phyloP scores from a whole-genome alignment of 2,888 invertebrate genomes.

The Agrotis puta region DNA sequence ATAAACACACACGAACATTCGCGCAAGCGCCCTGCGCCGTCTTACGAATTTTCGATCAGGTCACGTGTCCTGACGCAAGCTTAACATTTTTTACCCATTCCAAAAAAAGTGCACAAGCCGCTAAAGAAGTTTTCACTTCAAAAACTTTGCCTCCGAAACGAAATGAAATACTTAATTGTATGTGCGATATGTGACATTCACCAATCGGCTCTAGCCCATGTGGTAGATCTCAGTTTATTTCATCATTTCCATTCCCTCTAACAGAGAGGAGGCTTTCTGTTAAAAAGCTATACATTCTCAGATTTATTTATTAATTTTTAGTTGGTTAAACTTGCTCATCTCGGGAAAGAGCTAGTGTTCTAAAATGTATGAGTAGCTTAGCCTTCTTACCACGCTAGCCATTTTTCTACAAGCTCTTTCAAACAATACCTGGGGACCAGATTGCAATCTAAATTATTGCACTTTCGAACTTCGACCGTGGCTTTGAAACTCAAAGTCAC shows the following conservation, averaged over 20 bases:
- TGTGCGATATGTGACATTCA: background rate
- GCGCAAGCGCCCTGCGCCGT: no score
- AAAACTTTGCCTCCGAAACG: no score
- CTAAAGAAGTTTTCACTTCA: no score
- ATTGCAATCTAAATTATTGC: conserved; percentile 7
- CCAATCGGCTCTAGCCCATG: background rate
- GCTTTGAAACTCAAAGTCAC: background rate
- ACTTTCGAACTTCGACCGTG: conserved; percentile 22
- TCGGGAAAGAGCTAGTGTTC: no score
- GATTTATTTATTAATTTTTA: background rate
- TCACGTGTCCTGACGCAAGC: no score
- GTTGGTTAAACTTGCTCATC: no score
- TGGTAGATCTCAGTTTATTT: background rate
- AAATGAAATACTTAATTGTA: no score
- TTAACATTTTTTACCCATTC: no score
- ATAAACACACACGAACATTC: no score
- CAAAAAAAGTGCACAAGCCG: no score
- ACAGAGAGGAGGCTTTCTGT: background rate
- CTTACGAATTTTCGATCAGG: no score
- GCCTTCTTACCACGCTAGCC: background rate
- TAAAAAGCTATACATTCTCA: background rate
- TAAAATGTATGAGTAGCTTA: no score
- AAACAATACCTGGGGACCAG: conserved; percentile 4
- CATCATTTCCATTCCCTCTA: background rate
- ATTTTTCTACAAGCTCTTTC: background rate